These are phyloP conservation scores for Sternarchorhynchus goeldii DNA, from an alignment of 2,797 vertebrate species.

Conservation along the genomic window DNA sequence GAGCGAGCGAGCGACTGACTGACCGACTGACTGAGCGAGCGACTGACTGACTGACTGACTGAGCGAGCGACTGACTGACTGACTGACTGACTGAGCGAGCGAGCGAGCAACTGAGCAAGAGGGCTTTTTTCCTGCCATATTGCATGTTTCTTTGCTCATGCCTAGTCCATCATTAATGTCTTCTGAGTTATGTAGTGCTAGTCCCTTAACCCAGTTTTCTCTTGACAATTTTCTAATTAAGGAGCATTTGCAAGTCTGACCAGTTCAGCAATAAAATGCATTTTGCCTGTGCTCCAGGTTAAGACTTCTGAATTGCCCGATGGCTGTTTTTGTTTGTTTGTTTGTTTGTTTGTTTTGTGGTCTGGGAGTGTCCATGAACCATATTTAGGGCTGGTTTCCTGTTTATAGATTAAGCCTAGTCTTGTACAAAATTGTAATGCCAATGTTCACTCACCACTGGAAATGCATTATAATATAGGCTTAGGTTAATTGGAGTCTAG, in stretches of 20 bases:
- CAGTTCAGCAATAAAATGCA: conserved; percentile 40
- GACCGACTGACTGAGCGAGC: too few species aligned
- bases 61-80: not conserved
- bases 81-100: not conserved
- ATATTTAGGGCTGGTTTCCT: too few species aligned
- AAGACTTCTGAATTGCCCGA: not conserved
- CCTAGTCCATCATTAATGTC: conserved; percentile 5
- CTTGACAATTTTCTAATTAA: conserved; percentile 5
- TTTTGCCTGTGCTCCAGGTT: conserved; percentile 24
- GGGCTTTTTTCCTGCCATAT: not conserved
- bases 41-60: not conserved
- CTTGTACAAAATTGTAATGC: too few species aligned
- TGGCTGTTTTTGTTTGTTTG: too few species aligned
- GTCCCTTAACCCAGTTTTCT: not conserved
- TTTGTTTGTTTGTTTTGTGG: not conserved
- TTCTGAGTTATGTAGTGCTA: conserved; percentile 18
- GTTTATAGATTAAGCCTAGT: too few species aligned
- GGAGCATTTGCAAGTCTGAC: conserved; percentile 27
- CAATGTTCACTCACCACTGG: too few species aligned
- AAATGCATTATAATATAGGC: not conserved
- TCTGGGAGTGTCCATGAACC: not conserved
- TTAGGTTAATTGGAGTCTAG: too few species aligned
- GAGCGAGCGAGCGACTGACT: not conserved
- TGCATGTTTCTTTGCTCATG: not conserved
- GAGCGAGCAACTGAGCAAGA: too few species aligned